Evolutionary conservation across 2,113 vertebrate genomes (phyloP).

Genomic region (Callospermophilus lateralis): DNA sequence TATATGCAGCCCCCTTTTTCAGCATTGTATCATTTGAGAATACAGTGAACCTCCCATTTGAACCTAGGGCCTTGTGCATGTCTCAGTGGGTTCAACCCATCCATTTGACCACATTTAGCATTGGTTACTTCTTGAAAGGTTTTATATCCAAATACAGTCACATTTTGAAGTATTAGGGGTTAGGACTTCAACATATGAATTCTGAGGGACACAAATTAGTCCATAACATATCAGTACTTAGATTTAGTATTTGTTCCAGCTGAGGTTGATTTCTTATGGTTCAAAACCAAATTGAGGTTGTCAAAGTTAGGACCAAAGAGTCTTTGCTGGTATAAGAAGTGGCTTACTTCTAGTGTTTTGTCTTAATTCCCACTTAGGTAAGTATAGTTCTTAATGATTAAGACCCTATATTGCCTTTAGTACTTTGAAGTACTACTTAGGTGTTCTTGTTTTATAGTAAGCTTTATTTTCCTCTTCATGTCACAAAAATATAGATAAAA

Average conservation of each 20-base stretch:
- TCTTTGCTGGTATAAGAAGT: constrained; percentile 11
- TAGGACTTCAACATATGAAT: constrained; percentile 1
- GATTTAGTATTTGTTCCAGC: not conserved
- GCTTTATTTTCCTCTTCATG: not conserved
- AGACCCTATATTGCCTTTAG: not conserved
- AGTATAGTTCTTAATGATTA: not conserved
- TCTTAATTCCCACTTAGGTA: not conserved
- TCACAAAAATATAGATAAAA: constrained; percentile 31
- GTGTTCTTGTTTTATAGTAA: not conserved
- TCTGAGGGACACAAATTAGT: not conserved
- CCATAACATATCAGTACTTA: not conserved
- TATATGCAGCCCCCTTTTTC: too few species aligned
- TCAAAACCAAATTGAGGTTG: not conserved
- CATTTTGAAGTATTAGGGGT: not conserved
- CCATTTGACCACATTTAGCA: not conserved
- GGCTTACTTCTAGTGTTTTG: constrained; percentile 41
- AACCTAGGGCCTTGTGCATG: too few species aligned
- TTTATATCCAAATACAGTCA: not conserved
- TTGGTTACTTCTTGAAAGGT: not conserved
- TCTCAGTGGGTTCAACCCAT: not conserved
- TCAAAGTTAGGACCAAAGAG: not conserved
- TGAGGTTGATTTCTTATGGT: not conserved
- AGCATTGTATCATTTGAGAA: too few species aligned
- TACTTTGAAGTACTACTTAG: not conserved
- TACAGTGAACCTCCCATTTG: too few species aligned